phyloP scores from a whole-genome alignment of 1,140 invertebrate genomes.

The Drosophila tropicalis region DNA sequence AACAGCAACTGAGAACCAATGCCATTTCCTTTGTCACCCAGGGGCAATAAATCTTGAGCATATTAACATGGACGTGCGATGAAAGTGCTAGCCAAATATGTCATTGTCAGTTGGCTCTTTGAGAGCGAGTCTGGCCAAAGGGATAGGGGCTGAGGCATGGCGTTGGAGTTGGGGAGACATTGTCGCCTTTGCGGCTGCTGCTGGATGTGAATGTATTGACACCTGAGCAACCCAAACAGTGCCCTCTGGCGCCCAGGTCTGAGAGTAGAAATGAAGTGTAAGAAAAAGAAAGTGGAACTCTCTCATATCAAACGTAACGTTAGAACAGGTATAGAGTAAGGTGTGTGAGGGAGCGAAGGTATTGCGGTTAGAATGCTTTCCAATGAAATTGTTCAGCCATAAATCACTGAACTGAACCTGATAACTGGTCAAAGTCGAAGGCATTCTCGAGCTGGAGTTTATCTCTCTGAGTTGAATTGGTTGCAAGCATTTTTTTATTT shows the following conservation, averaged over 20 bases:
- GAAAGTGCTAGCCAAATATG: slow-evolving; percentile 80
- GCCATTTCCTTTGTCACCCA: slow-evolving; percentile 74
- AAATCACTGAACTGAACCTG: slow-evolving; percentile 66
- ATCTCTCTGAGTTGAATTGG: slow-evolving; percentile 64
- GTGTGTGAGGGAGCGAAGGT: neutral
- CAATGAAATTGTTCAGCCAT: slow-evolving; percentile 51
- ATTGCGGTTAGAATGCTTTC: slow-evolving; percentile 51
- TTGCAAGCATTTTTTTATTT: slow-evolving; percentile 68
- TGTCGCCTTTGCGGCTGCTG: slow-evolving; percentile 66
- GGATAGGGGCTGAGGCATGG: neutral
- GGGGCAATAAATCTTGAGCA: slow-evolving; percentile 72
- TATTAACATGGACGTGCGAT: slow-evolving; percentile 80
- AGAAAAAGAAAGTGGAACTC: slow-evolving; percentile 54
- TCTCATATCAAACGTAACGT: slow-evolving; percentile 20
- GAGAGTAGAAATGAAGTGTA: slow-evolving; percentile 16
- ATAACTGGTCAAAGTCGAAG: slow-evolving; percentile 68
- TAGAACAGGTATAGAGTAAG: slow-evolving; percentile 19
- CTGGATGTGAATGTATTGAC: slow-evolving; percentile 70
- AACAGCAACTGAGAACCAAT: slow-evolving; percentile 57
- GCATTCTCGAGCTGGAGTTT: slow-evolving; percentile 51
- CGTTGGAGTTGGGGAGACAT: neutral
- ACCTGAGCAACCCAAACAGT: slow-evolving; percentile 66
- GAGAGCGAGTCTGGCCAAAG: slow-evolving; percentile 25
- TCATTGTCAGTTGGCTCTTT: slow-evolving; percentile 65
- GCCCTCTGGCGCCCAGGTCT: slow-evolving; percentile 38